Conservation (phyloP, 2,113 vertebrate genomes). For the Sphyrna mokarran region DNA sequence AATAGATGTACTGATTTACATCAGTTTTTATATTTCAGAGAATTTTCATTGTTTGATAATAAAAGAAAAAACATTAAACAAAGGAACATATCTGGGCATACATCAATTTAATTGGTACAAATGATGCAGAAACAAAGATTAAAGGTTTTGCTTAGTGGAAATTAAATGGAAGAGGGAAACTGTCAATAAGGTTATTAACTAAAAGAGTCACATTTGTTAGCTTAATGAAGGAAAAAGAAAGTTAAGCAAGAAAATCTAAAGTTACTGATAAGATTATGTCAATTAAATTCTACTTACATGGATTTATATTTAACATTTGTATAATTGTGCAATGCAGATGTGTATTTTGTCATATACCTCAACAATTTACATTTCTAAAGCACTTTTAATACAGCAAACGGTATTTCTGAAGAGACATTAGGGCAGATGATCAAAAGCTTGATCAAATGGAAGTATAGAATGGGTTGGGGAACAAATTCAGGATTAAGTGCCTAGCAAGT, state of each 20-base stretch:
- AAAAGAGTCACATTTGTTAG: neutral
- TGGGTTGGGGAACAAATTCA: neutral
- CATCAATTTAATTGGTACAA: neutral
- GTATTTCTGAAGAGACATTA: neutral
- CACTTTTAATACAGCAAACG: neutral
- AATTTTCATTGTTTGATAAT: neutral
- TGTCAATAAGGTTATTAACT: neutral
- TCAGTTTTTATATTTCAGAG: neutral
- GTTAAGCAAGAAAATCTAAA: neutral
- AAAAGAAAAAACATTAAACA: too few species aligned
- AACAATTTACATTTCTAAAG: too few species aligned
- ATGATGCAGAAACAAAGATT: neutral
- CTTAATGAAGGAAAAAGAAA: too few species aligned
- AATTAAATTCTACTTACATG: neutral
- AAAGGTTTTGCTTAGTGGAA: too few species aligned
- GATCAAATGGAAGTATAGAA: neutral
- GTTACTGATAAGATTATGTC: neutral
- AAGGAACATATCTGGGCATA: neutral
- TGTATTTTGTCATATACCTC: too few species aligned
- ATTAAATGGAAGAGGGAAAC: neutral
- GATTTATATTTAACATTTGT: neutral
- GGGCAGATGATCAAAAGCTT: neutral
- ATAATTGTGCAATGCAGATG: too few species aligned
- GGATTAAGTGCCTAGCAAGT: too few species aligned
- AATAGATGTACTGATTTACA: neutral